phyloP scores from a whole-genome alignment of 2,888 invertebrate genomes.

The Phymatocera aterrima region DNA sequence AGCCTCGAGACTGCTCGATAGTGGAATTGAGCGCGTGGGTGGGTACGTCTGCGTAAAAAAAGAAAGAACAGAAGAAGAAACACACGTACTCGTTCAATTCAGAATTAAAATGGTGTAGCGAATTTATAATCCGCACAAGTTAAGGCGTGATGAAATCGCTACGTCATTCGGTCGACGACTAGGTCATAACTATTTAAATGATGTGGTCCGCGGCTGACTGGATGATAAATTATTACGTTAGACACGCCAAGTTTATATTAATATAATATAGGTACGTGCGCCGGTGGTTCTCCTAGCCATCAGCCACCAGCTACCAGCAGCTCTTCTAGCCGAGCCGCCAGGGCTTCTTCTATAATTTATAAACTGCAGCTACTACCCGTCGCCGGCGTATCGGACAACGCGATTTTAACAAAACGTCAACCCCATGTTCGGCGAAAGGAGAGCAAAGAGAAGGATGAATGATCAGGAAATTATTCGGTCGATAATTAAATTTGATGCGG shows the following conservation, averaged over 20 bases:
- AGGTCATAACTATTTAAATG: conserved; percentile 72
- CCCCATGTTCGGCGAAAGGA: no score
- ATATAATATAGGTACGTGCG: conserved; percentile 54
- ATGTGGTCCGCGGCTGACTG: conserved; percentile 46
- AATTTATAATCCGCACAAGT: conserved; percentile 69
- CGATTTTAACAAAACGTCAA: no score
- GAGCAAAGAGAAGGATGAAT: no score
- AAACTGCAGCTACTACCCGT: conserved; percentile 10
- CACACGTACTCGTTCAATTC: no score
- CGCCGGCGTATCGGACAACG: no score
- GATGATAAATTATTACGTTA: conserved; percentile 70
- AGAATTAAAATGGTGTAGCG: conserved; percentile 64
- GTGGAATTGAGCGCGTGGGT: no score
- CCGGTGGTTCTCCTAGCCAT: background rate
- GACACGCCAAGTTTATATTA: conserved; percentile 71
- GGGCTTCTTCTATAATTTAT: background rate
- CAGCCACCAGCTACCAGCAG: background rate
- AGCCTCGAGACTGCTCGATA: no score
- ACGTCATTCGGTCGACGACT: conserved; percentile 60
- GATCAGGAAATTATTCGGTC: no score
- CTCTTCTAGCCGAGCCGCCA: background rate
- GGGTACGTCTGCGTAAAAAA: no score
- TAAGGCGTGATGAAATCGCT: conserved; percentile 70
- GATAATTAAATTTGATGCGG: no score
- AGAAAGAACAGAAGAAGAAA: no score